phyloP scores from a whole-genome alignment of 2,888 invertebrate genomes.

The Phragmatobia fuliginosa region DNA sequence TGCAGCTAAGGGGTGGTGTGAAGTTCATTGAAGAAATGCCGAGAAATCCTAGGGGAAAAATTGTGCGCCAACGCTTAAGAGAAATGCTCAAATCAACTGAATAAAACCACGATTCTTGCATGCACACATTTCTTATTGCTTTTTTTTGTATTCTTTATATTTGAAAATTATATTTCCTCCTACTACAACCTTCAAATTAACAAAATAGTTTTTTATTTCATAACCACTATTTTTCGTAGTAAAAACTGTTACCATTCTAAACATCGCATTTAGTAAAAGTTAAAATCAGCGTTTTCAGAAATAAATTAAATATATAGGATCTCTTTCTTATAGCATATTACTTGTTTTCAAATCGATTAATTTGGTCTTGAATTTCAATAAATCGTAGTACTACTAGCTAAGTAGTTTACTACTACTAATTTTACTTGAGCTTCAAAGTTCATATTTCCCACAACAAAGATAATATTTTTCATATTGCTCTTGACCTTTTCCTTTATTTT shows the following conservation, averaged over 20 bases:
- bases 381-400: not conserved
- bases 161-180: not conserved
- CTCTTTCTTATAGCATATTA: too few species aligned
- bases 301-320: too few species aligned
- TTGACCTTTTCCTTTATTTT: slow-evolving; percentile 37
- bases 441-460: slow-evolving; percentile 16
- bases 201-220: not conserved
- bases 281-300: not conserved
- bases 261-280: not conserved
- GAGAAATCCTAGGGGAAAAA: slow-evolving; percentile 90
- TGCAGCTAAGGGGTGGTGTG: slow-evolving; percentile 89
- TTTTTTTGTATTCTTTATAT: not conserved
- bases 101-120: slow-evolving; percentile 19
- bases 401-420: not conserved
- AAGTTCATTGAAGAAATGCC: slow-evolving; percentile 89
- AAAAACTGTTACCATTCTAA: not conserved
- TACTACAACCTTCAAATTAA: not conserved
- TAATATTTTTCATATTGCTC: slow-evolving; percentile 36
- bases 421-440: not conserved
- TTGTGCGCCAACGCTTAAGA: slow-evolving; percentile 87
- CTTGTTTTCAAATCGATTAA: too few species aligned
- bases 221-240: too few species aligned
- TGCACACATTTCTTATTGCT: too few species aligned
- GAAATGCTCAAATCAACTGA: slow-evolving; percentile 69
- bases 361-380: too few species aligned